Evolutionary conservation across 2,888 invertebrate genomes (phyloP).

Genomic region (Epistrophe grossulariae): DNA sequence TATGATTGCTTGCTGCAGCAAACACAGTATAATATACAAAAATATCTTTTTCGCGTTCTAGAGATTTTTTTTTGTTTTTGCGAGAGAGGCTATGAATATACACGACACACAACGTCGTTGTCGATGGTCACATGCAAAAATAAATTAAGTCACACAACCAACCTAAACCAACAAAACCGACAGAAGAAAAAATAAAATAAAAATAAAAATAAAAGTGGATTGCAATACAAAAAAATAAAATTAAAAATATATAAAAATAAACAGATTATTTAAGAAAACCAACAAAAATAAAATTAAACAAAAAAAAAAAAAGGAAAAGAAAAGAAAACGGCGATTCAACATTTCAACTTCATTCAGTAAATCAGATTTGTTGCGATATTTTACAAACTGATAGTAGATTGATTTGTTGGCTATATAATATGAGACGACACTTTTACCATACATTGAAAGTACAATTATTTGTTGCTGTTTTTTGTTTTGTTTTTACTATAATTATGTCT

Average conservation of each 20-base stretch:
- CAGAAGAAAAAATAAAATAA: slow-evolving; percentile 41
- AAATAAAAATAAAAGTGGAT: slow-evolving; percentile 57
- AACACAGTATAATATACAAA: slow-evolving; percentile 29
- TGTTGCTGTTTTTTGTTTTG: background rate
- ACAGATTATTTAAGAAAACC: slow-evolving; percentile 55
- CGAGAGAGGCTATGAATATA: slow-evolving; percentile 30
- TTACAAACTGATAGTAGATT: slow-evolving; percentile 71
- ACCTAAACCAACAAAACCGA: slow-evolving; percentile 35
- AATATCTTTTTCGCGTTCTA: slow-evolving; percentile 53
- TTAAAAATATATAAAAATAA: slow-evolving; percentile 37
- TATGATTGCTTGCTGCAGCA: slow-evolving; percentile 29
- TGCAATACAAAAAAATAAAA: slow-evolving; percentile 56
- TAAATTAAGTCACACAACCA: slow-evolving; percentile 69
- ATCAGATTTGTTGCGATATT: slow-evolving; percentile 77
- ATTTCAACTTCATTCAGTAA: slow-evolving; percentile 80
- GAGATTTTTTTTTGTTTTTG: slow-evolving; percentile 10
- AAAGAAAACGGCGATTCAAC: slow-evolving; percentile 74
- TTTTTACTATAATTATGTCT: background rate
- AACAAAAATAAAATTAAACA: slow-evolving; percentile 19
- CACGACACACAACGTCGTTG: slow-evolving; percentile 53
- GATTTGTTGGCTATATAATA: slow-evolving; percentile 54
- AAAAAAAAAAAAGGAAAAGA: no score
- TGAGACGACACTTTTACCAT: background rate
- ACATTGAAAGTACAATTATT: background rate
- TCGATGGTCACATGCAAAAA: slow-evolving; percentile 75